These are phyloP conservation scores for Aradophagus sp. DNA, from an alignment of 1,140 invertebrate genomes.

Conservation along the genomic window DNA sequence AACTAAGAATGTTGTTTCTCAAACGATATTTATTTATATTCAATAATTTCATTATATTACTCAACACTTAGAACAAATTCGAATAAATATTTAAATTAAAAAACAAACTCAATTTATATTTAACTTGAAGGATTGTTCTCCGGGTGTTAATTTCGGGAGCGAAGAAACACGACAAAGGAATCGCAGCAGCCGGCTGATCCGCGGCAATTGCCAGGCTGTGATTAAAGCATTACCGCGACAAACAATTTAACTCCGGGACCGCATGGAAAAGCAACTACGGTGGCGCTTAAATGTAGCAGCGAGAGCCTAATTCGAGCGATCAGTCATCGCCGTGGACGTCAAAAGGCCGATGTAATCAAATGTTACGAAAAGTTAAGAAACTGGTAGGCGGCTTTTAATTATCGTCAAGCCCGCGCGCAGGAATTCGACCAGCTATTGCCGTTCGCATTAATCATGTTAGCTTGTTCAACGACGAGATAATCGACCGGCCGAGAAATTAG, in stretches of 20 bases:
- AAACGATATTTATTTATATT: no score
- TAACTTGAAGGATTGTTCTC: no score
- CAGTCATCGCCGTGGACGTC: slow-evolving; percentile 25
- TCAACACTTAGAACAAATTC: no score
- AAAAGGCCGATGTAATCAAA: slow-evolving; percentile 31
- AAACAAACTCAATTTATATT: no score
- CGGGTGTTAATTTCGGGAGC: not conserved
- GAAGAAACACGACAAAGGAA: slow-evolving; percentile 19
- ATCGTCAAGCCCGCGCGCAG: slow-evolving; percentile 14
- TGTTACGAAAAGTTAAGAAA: slow-evolving; percentile 31
- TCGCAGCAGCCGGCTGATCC: slow-evolving; percentile 26
- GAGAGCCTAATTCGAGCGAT: slow-evolving; percentile 26
- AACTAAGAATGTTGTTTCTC: no score
- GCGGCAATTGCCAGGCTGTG: slow-evolving; percentile 41
- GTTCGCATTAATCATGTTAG: slow-evolving; percentile 41
- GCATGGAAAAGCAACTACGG: slow-evolving; percentile 7
- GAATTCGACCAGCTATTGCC: slow-evolving; percentile 31
- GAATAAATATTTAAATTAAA: no score
- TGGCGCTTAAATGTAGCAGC: slow-evolving; percentile 33
- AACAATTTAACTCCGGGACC: slow-evolving; percentile 36
- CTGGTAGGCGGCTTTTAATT: slow-evolving; percentile 47
- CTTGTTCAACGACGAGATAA: slow-evolving; percentile 37
- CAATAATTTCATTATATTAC: no score
- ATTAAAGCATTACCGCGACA: slow-evolving; percentile 49
- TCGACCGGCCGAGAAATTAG: slow-evolving; percentile 13